Evolutionary conservation across 2,888 invertebrate species (phyloP).

Genomic region (Hoplodrina blanda): DNA sequence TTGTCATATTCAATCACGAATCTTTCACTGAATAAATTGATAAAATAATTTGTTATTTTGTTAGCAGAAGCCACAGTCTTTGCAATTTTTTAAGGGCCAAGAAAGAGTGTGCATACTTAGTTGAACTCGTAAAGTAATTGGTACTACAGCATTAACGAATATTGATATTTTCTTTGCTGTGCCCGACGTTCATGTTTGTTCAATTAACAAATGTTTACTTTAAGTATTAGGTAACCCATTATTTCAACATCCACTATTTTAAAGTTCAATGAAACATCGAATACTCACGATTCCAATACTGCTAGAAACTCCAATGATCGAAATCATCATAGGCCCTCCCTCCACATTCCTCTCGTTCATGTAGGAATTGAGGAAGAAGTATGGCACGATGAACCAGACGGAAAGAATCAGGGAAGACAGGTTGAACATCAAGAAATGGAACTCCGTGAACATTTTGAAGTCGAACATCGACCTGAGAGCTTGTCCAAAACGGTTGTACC

Average conservation of each 20-base stretch:
- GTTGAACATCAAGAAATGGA: conserved; percentile 95
- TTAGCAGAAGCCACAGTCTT: too few relatives aligned
- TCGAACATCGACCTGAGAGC: conserved; percentile 93
- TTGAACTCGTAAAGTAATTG: too few relatives aligned
- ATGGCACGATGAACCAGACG: conserved; percentile 98
- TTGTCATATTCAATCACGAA: too few relatives aligned
- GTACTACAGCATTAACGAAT: too few relatives aligned
- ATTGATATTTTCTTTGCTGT: too few relatives aligned
- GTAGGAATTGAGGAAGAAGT: conserved; percentile 94
- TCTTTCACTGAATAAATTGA: not conserved
- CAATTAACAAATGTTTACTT: too few relatives aligned
- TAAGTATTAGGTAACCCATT: too few relatives aligned
- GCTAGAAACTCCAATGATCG: conserved; percentile 96
- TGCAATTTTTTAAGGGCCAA: too few relatives aligned
- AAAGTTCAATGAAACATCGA: not conserved
- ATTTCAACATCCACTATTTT: not conserved
- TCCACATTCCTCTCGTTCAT: conserved; percentile 92
- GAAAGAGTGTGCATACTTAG: too few relatives aligned
- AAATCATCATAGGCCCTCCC: conserved; percentile 94
- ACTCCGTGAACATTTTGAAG: conserved; percentile 94
- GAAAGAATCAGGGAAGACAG: conserved; percentile 96
- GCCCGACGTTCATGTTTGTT: too few relatives aligned
- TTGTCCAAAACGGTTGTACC: conserved; percentile 93
- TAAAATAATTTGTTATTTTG: not conserved
- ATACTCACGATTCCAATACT: conserved; percentile 96